A percentile compares a stretch with the other conserved stretches of the same genome.
Conservation (phyloP, 1,140 invertebrate species). For the Aphelinus atriplicis region DNA sequence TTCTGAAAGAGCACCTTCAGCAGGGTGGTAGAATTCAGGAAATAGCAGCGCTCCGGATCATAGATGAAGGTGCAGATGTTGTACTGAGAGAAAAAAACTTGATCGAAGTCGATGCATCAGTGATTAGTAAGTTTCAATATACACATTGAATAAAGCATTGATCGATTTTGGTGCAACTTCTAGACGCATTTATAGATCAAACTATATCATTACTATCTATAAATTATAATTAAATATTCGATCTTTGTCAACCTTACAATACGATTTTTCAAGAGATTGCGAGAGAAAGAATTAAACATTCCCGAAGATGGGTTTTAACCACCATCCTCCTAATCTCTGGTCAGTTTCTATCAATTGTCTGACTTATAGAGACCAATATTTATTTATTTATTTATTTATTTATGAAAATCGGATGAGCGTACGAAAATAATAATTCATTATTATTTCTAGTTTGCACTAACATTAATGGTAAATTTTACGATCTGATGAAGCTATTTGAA, state of each 20-base stretch:
- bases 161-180: too few relatives aligned
- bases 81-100: background rate
- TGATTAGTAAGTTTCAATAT: background rate
- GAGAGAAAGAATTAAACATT: too few relatives aligned
- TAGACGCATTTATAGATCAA: too few relatives aligned
- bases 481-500: background rate
- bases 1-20: background rate
- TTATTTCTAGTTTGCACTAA: background rate
- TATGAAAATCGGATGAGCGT: too few relatives aligned
- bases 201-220: too few relatives aligned
- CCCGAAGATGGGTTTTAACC: too few relatives aligned
- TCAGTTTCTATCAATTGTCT: too few relatives aligned
- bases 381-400: background rate
- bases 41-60: background rate
- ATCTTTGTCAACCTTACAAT: too few relatives aligned
- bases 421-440: too few relatives aligned
- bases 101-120: background rate
- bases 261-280: too few relatives aligned
- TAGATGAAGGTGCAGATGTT: background rate
- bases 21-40: background rate
- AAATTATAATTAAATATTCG: too few relatives aligned
- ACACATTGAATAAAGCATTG: background rate
- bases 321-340: too few relatives aligned
- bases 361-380: background rate
- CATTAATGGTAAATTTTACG: background rate